Conservation (phyloP, 2,113 vertebrate species). For the Cyanoderma ruficeps region DNA sequence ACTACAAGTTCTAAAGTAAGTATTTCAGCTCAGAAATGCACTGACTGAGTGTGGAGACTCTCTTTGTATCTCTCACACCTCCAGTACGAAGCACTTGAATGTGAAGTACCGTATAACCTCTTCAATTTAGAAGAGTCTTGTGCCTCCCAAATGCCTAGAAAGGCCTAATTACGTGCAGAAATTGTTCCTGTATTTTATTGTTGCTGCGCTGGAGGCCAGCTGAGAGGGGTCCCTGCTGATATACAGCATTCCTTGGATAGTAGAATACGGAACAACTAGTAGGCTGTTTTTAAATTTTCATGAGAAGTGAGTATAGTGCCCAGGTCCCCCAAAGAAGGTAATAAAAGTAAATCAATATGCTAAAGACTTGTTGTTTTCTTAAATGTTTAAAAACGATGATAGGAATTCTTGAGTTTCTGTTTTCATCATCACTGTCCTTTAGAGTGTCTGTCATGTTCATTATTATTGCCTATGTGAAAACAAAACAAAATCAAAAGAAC, state of each 20-base stretch:
- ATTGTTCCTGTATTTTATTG: neutral
- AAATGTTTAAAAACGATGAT: neutral
- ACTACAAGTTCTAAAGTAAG: neutral
- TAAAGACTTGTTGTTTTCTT: neutral
- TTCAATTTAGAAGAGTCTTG: neutral
- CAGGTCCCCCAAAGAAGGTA: neutral
- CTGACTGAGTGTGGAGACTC: neutral
- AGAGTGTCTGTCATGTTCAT: neutral
- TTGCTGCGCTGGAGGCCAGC: neutral
- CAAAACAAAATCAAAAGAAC: neutral
- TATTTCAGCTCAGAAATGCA: neutral
- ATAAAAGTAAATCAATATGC: neutral
- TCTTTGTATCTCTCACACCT: neutral
- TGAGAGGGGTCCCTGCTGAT: neutral
- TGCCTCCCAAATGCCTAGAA: neutral
- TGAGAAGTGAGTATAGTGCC: neutral
- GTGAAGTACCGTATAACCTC: neutral
- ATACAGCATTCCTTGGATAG: rapidly evolving
- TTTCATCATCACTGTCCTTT: neutral
- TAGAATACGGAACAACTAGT: neutral
- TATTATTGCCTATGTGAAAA: neutral
- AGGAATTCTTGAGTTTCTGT: neutral
- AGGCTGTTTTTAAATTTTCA: neutral
- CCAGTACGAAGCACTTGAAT: neutral
- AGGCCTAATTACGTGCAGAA: neutral